phyloP scores from a whole-genome alignment of 53 echinoderm and acorn worm genomes.

The Holothuria scabra region DNA sequence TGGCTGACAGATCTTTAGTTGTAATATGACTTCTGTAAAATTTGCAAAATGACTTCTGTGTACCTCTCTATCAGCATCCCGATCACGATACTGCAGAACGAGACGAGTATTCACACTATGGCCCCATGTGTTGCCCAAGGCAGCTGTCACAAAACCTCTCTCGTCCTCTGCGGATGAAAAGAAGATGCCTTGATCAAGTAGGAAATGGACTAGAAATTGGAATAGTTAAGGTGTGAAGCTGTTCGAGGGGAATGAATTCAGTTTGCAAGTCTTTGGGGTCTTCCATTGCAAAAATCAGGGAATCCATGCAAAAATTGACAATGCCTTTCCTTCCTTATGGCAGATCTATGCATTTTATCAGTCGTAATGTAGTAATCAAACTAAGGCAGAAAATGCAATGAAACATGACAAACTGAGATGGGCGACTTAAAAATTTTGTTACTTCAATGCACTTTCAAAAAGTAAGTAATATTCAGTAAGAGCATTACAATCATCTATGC shows the following conservation, averaged over 20 bases:
- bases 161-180: conserved; percentile 31
- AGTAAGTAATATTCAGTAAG: too few species aligned
- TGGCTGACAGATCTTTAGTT: too few species aligned
- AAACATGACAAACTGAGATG: too few species aligned
- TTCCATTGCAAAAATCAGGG: conserved; percentile 20
- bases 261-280: conserved; percentile 1
- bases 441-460: too few species aligned
- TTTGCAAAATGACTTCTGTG: not conserved
- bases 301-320: conserved; percentile 19
- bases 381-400: too few species aligned
- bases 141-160: conserved; percentile 81
- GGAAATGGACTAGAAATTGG: conserved; percentile 37
- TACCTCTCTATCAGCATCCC: conserved; percentile 75
- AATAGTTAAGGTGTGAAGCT: conserved; percentile 46
- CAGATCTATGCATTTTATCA: too few species aligned
- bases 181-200: conserved; percentile 24
- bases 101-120: conserved; percentile 92
- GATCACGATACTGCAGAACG: conserved; percentile 83
- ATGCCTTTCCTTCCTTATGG: too few species aligned
- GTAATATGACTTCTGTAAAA: not conserved
- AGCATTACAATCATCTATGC: too few species aligned
- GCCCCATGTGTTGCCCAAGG: conserved; percentile 98
- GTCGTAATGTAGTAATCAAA: too few species aligned
- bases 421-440: too few species aligned
- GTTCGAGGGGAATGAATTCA: conserved; percentile 15